These are phyloP conservation scores for Jaculus jaculus DNA, from an alignment of 2,113 vertebrate species.

Conservation along the genomic window DNA sequence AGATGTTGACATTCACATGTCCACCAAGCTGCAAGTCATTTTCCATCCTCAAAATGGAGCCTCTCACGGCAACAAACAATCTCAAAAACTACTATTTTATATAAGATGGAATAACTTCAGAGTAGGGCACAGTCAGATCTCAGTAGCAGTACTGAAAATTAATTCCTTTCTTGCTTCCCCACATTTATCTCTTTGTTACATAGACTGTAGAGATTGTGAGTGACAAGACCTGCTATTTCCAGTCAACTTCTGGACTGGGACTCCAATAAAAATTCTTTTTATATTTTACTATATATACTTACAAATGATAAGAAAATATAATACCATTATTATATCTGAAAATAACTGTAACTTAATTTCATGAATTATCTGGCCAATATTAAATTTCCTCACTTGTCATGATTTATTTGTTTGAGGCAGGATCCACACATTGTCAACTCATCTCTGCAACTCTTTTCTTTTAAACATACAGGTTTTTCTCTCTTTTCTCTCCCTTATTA, in stretches of 20 bases:
- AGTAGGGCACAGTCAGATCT: no score
- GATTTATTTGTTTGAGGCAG: slow-evolving; percentile 35
- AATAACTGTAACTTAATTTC: slow-evolving; percentile 42
- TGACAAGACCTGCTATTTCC: background rate
- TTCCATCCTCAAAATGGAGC: no score
- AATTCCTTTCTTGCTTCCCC: background rate
- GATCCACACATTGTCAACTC: background rate
- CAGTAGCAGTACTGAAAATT: background rate
- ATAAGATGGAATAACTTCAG: no score
- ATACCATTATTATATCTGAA: background rate
- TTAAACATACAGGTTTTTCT: background rate
- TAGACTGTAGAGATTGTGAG: background rate
- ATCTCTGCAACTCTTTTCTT: background rate
- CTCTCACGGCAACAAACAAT: no score
- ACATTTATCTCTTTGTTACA: background rate
- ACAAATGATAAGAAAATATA: background rate
- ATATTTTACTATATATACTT: background rate
- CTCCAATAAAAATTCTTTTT: background rate
- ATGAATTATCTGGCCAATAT: slow-evolving; percentile 92
- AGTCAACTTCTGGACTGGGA: background rate
- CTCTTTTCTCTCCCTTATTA: background rate
- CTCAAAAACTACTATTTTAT: no score
- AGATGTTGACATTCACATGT: no score
- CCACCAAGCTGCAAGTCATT: no score
- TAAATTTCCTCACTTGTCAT: slow-evolving; percentile 80